Evolutionary conservation across 2,113 vertebrate genomes (phyloP).

Genomic region (Coracopsis vasa): DNA sequence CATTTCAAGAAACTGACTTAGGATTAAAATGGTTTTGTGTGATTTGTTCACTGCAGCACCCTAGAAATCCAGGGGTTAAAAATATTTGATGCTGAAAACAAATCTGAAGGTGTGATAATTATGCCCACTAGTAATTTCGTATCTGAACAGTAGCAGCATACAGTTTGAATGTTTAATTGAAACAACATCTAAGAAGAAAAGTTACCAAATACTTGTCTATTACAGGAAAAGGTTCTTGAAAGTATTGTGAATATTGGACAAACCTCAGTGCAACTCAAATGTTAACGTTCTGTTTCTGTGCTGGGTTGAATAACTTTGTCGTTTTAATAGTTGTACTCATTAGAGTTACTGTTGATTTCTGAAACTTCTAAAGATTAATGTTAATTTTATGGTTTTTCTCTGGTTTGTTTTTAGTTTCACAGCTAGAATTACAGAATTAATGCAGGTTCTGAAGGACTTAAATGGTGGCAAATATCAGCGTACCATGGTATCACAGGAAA

Average conservation of each 20-base stretch:
- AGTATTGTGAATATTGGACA: neutral
- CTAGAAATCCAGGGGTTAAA: neutral
- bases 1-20: neutral
- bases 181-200: neutral
- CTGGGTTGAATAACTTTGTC: neutral
- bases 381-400: neutral
- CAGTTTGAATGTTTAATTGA: neutral
- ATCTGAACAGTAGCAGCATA: neutral
- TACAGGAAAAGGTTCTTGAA: neutral
- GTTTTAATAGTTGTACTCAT: neutral
- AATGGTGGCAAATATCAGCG: conserved; percentile 93
- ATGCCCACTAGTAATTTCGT: neutral
- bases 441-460: conserved; percentile 92
- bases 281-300: neutral
- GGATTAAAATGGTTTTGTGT: neutral
- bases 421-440: conserved; percentile 93
- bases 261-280: neutral
- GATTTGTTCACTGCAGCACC: neutral
- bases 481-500: conserved; percentile 91
- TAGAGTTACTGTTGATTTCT: neutral
- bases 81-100: neutral
- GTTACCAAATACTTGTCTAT: neutral
- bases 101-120: neutral
- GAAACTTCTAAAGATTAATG: neutral
- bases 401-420: conserved; percentile 82